Conservation (phyloP, 2,888 invertebrate species). For the Lasius platythorax region DNA sequence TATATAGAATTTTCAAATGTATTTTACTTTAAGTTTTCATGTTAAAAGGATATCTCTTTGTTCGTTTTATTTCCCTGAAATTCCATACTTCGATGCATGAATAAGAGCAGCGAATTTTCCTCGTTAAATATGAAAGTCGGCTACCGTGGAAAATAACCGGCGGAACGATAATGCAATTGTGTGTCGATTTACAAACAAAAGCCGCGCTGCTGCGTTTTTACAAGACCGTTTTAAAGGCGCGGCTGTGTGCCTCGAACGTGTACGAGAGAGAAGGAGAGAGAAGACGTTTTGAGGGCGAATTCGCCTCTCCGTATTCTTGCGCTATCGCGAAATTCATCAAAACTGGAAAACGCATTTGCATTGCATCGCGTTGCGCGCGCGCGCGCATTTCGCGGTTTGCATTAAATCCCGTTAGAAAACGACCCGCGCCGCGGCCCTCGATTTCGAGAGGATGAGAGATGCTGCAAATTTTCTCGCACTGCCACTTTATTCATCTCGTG, state of each 20-base stretch:
- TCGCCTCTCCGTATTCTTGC: slow-evolving; percentile 19
- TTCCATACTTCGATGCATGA: background rate
- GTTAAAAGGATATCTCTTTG: background rate
- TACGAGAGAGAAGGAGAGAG: too few relatives aligned
- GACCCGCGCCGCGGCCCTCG: slow-evolving; percentile 41
- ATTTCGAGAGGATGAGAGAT: slow-evolving; percentile 47
- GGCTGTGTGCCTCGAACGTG: slow-evolving; percentile 30
- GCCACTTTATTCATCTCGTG: slow-evolving; percentile 60
- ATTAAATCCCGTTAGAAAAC: slow-evolving; percentile 74
- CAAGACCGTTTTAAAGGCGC: slow-evolving; percentile 17
- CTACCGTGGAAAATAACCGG: slow-evolving; percentile 13
- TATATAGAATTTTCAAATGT: too few relatives aligned
- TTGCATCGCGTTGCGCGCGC: slow-evolving; percentile 11
- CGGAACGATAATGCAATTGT: background rate
- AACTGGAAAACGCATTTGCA: slow-evolving; percentile 55
- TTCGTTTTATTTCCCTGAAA: background rate
- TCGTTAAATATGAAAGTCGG: background rate
- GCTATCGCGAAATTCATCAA: slow-evolving; percentile 69
- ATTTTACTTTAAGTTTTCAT: background rate
- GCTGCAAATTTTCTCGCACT: slow-evolving; percentile 59
- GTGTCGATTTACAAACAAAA: slow-evolving; percentile 39
- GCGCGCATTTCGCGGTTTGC: slow-evolving; percentile 62
- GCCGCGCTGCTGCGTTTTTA: background rate
- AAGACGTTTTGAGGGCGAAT: background rate
- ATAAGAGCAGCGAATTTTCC: background rate